Evolutionary conservation across 2,888 invertebrate species (phyloP).

Genomic region (Aelia acuminata): DNA sequence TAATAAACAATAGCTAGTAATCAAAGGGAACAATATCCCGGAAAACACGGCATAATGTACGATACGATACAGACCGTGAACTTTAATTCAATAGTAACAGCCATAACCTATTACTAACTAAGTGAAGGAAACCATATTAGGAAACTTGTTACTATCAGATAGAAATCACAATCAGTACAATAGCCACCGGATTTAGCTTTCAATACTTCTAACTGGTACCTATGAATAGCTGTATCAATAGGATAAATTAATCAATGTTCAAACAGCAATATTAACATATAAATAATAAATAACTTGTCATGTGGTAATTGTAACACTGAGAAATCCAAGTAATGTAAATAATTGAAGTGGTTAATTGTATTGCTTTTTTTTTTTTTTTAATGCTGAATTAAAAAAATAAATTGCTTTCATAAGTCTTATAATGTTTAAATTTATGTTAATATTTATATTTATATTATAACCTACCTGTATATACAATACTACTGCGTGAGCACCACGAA

Average conservation of each 20-base stretch:
- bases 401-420: too few relatives aligned
- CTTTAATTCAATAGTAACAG: background rate
- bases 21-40: background rate
- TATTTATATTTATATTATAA: too few relatives aligned
- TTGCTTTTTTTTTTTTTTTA: too few relatives aligned
- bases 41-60: background rate
- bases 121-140: background rate
- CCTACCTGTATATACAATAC: too few relatives aligned
- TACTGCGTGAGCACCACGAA: too few relatives aligned
- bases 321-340: too few relatives aligned
- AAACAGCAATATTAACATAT: too few relatives aligned
- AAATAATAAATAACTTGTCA: too few relatives aligned
- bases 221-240: background rate
- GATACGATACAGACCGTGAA: background rate
- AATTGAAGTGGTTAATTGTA: too few relatives aligned
- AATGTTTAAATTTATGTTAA: too few relatives aligned
- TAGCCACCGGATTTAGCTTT: slow-evolving; percentile 7
- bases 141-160: background rate
- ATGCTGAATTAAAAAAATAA: too few relatives aligned
- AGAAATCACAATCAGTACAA: background rate
- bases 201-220: background rate
- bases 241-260: background rate
- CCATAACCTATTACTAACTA: background rate
- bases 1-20: background rate
- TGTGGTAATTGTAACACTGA: too few relatives aligned